Base-by-base conservation (phyloP, 2,797 vertebrate species). In the Poecile montanus region DNA sequence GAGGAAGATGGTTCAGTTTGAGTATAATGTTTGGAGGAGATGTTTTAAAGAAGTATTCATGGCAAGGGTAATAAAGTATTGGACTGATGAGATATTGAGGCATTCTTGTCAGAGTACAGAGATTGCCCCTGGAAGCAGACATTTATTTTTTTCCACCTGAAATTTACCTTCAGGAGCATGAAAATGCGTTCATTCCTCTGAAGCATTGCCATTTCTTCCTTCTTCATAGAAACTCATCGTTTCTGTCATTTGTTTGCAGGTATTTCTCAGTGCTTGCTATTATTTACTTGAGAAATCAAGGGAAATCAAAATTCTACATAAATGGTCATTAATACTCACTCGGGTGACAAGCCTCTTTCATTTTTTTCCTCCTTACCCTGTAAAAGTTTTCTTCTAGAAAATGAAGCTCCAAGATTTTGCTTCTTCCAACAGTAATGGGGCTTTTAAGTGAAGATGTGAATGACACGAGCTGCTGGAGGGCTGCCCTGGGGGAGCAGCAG, bases 21-120 rank as follows among this genome's bases (percentile, higher is more conserved):
- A 96, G 73, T 93, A 66, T 51, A 34, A 1, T 50, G n/a, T 83
- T 76, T 95, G 72, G 72, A 92, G 50, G 76, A 93, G 93, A 77
- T 3, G 3, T 76, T 94, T 30, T 38, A 36, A 68, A 88, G 66
- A 88, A 47, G 54, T 86, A 62, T 82, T 50, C 89, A 83, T 78
- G 89, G 3, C 20, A 60, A 71, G 61, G 81, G 26, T 48, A 87
- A 91, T 93, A 38, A 96, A 94, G 61, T 32, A 60, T 54, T 74
- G 86, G 27, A 14, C 68, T 91, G 13, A 47, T 84, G 65, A 76
- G 34, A 80, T 38, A 13, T 8, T 14, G 14, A 62, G 53, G 30
- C 27, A 62, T 63, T 70, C 53, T 36, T 89, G 56, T 87, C 92
- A 72, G 26, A 16, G 8, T 9, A 36, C 11, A 89, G 51, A 45